Evolutionary conservation across 2,113 vertebrate genomes (phyloP).

Genomic region (Setophaga coronata): DNA sequence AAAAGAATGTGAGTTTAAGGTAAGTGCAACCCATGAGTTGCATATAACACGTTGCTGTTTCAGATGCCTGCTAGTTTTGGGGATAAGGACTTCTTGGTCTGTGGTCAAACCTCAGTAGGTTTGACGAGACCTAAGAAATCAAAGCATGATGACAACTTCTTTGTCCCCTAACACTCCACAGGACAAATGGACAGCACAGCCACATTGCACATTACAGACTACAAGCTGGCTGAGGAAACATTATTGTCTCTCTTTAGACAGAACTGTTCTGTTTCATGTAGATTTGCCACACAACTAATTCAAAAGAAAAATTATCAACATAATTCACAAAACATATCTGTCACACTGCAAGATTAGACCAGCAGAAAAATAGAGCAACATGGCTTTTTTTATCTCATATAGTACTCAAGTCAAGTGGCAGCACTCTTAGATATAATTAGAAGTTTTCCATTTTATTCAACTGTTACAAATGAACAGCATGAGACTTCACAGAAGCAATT

Average conservation of each 20-base stretch:
- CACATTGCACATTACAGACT: not conserved
- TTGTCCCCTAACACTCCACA: not conserved
- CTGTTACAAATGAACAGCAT: not conserved
- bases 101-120: not conserved
- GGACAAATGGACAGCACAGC: not conserved
- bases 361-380: not conserved
- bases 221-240: not conserved
- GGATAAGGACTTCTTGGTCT: not conserved
- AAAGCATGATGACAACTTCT: not conserved
- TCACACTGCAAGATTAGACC: not conserved
- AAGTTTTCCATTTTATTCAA: not conserved
- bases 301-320: not conserved
- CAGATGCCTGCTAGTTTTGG: not conserved
- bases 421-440: not conserved
- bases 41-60: not conserved
- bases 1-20: not conserved
- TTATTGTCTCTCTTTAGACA: not conserved
- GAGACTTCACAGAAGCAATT: not conserved
- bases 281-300: not conserved
- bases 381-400: not conserved
- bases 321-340: not conserved
- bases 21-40: not conserved
- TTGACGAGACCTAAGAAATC: not conserved
- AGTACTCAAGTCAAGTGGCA: not conserved
- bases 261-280: not conserved